Percentiles rank a stretch among this genome's conserved stretches.
These are phyloP conservation scores for Hemicordylus capensis DNA, from an alignment of 2,113 vertebrate species.

Conservation along the genomic window DNA sequence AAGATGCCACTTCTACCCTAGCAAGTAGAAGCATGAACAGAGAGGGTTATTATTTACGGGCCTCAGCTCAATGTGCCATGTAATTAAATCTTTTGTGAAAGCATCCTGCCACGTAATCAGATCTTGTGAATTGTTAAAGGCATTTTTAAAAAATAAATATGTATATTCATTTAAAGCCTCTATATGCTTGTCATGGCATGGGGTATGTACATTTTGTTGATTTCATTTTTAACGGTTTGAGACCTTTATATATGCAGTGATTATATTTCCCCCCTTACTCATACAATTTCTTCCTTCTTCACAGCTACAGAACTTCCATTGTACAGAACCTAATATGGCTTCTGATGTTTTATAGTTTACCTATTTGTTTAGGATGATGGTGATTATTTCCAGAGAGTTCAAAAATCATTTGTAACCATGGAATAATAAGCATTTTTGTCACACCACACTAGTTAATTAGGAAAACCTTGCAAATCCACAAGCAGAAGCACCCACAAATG, in stretches of 20 bases:
- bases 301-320: conserved; percentile 17
- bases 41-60: conserved; percentile 71
- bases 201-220: conserved; percentile 49
- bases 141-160: conserved; percentile 74
- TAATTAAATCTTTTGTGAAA: conserved; percentile 79
- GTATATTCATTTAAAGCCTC: conserved; percentile 72
- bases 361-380: conserved; percentile 20
- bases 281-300: conserved; percentile 42
- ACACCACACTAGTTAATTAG: neutral
- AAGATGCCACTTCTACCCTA: conserved; percentile 56
- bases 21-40: conserved; percentile 59
- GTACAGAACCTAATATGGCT: conserved; percentile 18
- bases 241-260: conserved; percentile 54
- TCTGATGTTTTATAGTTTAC: conserved; percentile 41
- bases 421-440: conserved; percentile 42
- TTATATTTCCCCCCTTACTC: conserved; percentile 55
- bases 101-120: conserved; percentile 75
- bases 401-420: conserved; percentile 27
- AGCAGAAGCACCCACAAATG: neutral
- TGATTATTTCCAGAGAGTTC: conserved; percentile 39
- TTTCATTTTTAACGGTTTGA: conserved; percentile 50
- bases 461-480: conserved; percentile 2
- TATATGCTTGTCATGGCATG: conserved; percentile 57
- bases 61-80: conserved; percentile 67
- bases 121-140: conserved; percentile 72